Base-by-base conservation (phyloP, 2,888 invertebrate species). In the Trachelus stipa region DNA sequence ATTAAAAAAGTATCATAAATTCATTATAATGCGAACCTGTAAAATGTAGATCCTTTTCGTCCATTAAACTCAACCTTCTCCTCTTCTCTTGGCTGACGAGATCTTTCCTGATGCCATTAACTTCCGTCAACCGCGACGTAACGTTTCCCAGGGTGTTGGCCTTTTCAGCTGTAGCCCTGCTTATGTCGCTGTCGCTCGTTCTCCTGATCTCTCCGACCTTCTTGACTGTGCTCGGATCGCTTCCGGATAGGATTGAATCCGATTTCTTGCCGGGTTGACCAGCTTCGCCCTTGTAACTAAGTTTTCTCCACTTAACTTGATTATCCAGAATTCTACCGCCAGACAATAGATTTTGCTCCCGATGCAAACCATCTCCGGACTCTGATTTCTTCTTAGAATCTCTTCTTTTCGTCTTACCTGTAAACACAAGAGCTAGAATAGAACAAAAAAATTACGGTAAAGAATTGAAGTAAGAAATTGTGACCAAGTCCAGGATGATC, bases 31-130 rank as follows among this genome's bases (percentile, higher is more conserved):
- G 11, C 69, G 78, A 73, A 91, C 91, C 91, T 88, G 88, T 85
- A 86, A 88, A 85, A 84, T 88, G 90, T 79, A 91, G 87, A 87
- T 91, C 91, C 80, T 91, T 91, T 76, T 91, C 91, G 40, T 91
- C 91, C 82, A 90, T 87, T 80, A 91, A 85, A 81, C 91, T 91
- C 85, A 94, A 92, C 85, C 95, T 93, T 88, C 95, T 92, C 89
- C 94, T 94, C 91, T 95, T 95, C 84, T 95, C 95, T 34, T 93
- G 93, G 79, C 92, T 91, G 76, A 94, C 91, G 80, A 95, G 92
- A 81, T 91, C 91, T 79, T 90, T 91, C 73, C 89, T 87, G 73
- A 91, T 84, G 69, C 95, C 95, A 83, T 95, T 95, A 77, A 94
- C 93, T 81, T 93, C 93, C 1, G 87, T 86, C 75, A 90, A 81